Evolutionary conservation across 2,113 vertebrate genomes (phyloP).

Genomic region (Pelobates fuscus): DNA sequence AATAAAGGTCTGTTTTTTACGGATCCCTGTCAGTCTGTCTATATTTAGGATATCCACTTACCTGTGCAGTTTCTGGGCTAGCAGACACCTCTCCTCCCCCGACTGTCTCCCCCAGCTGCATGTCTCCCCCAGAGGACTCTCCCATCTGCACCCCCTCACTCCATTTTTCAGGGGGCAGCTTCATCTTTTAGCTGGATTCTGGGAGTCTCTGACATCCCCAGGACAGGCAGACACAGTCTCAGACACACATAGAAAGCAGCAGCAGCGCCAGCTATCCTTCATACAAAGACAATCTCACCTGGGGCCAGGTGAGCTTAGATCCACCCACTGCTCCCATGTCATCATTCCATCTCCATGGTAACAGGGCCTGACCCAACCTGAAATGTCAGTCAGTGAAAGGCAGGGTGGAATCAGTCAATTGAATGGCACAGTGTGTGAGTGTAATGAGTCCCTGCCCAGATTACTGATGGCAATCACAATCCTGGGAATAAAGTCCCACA

Average conservation of each 20-base stretch:
- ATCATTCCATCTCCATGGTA: slow-evolving; percentile 4
- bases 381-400: slow-evolving; percentile 10
- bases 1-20: no score
- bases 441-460: no score
- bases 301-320: slow-evolving; percentile 9
- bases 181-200: accelerated
- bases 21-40: not conserved
- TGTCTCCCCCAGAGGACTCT: accelerated
- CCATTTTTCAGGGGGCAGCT: slow-evolving; percentile 28
- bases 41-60: not conserved
- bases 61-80: not conserved
- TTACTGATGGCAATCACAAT: no score
- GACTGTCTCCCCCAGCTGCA: not conserved
- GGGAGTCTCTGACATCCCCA: accelerated
- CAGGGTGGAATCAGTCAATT: not conserved
- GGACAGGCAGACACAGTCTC: not conserved
- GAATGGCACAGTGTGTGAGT: no score
- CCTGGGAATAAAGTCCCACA: no score
- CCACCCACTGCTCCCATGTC: slow-evolving; percentile 21
- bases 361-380: slow-evolving; percentile 31
- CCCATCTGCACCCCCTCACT: not conserved
- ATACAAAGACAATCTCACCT: slow-evolving; percentile 4
- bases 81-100: not conserved
- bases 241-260: not conserved
- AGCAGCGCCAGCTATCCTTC: not conserved